These are phyloP conservation scores for Drosophila asahinai DNA, from an alignment of 1,140 invertebrate species.

Conservation along the genomic window DNA sequence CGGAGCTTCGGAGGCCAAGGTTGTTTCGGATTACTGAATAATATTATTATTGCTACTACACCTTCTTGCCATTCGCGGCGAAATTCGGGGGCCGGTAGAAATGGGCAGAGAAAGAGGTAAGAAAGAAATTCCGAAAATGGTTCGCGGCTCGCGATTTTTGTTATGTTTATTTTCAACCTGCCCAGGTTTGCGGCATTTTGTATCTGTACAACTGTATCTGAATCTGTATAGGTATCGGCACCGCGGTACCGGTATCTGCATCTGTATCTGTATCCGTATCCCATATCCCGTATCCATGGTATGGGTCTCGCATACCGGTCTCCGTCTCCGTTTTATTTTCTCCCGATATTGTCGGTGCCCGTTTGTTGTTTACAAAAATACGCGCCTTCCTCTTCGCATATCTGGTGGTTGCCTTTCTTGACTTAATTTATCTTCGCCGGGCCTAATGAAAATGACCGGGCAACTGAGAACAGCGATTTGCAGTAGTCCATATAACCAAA, in stretches of 20 bases:
- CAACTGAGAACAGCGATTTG: neutral
- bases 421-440: slow-evolving; percentile 36
- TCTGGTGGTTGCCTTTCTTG: slow-evolving; percentile 2
- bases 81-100: slow-evolving; percentile 59
- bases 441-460: too few relatives aligned
- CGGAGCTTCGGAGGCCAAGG: slow-evolving; percentile 62
- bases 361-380: slow-evolving; percentile 77
- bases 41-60: slow-evolving; percentile 43
- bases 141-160: slow-evolving; percentile 31
- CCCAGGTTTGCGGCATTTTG: slow-evolving; percentile 71
- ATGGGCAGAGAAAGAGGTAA: slow-evolving; percentile 19
- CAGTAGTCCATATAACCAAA: neutral
- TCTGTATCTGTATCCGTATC: slow-evolving; percentile 14
- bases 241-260: slow-evolving; percentile 4
- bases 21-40: slow-evolving; percentile 63
- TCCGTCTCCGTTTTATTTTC: slow-evolving; percentile 25
- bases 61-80: slow-evolving; percentile 32
- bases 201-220: slow-evolving; percentile 53
- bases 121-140: slow-evolving; percentile 68
- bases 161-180: slow-evolving; percentile 61
- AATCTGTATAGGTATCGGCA: slow-evolving; percentile 23
- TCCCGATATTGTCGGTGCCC: slow-evolving; percentile 46
- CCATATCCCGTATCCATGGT: slow-evolving; percentile 15
- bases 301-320: slow-evolving; percentile 55
- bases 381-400: slow-evolving; percentile 50